Evolutionary conservation across 2,888 invertebrate species (phyloP).

Genomic region (Rhyacophila evoluta): DNA sequence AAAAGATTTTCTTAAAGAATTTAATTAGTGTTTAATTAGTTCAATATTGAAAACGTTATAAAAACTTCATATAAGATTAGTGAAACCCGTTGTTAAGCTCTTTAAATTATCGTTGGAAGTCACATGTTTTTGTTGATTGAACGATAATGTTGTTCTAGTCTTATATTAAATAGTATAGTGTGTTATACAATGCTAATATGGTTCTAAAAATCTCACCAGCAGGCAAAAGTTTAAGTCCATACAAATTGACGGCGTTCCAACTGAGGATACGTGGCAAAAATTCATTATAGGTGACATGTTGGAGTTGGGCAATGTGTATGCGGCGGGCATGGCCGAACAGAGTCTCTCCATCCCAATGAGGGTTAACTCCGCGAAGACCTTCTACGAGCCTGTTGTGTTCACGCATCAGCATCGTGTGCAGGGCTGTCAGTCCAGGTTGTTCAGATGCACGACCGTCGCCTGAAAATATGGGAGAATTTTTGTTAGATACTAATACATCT

Average conservation of each 20-base stretch:
- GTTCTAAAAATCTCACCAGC: constrained; percentile 68
- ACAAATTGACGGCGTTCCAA: constrained; percentile 89
- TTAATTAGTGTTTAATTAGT: too few relatives aligned
- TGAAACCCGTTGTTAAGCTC: too few relatives aligned
- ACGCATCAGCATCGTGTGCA: constrained; percentile 89
- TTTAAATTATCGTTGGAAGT: too few relatives aligned
- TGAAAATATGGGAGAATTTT: constrained; percentile 56
- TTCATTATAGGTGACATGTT: constrained; percentile 89
- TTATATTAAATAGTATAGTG: not conserved
- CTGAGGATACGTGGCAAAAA: constrained; percentile 92
- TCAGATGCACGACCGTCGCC: constrained; percentile 93
- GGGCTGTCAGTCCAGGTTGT: constrained; percentile 88
- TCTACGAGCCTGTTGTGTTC: constrained; percentile 92
- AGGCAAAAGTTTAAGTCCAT: constrained; percentile 85
- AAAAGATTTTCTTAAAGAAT: too few relatives aligned
- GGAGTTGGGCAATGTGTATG: constrained; percentile 82
- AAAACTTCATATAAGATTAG: too few relatives aligned
- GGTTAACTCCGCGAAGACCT: constrained; percentile 82
- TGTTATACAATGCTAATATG: not conserved
- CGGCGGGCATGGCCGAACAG: constrained; percentile 85
- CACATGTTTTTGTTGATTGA: too few relatives aligned
- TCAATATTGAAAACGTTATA: too few relatives aligned
- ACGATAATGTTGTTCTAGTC: too few relatives aligned
- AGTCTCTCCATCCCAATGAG: constrained; percentile 89
- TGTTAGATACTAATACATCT: too few relatives aligned